phyloP scores from a whole-genome alignment of 2,888 invertebrate genomes.

The Eupeodes latifasciatus region DNA sequence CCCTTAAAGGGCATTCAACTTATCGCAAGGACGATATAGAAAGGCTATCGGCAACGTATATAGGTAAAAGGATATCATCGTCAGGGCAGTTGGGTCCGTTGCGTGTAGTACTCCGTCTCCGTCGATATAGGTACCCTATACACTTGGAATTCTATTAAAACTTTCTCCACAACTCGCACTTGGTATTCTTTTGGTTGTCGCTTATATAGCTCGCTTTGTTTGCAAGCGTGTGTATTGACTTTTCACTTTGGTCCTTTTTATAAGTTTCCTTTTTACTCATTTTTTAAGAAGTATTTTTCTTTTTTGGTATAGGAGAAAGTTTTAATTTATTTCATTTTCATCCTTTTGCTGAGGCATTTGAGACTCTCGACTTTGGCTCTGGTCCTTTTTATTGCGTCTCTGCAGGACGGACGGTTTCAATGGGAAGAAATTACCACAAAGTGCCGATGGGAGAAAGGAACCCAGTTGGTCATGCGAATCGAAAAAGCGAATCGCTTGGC shows the following conservation, averaged over 20 bases:
- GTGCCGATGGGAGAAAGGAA: conserved; percentile 68
- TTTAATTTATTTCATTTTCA: conserved; percentile 73
- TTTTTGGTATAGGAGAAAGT: conserved; percentile 65
- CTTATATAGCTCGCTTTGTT: not conserved
- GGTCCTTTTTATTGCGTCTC: conserved; percentile 37
- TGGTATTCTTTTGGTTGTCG: conserved; percentile 5
- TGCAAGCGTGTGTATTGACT: conserved; percentile 63
- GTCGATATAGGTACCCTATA: not conserved
- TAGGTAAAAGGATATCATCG: too few relatives aligned
- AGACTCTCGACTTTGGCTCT: conserved; percentile 26
- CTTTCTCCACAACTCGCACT: conserved; percentile 61
- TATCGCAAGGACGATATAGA: conserved; percentile 45
- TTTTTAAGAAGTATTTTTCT: not conserved
- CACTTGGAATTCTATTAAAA: conserved; percentile 74
- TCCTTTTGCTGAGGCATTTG: conserved; percentile 46
- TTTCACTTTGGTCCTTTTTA: conserved; percentile 69
- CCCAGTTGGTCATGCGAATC: conserved; percentile 69
- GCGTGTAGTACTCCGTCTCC: conserved; percentile 30
- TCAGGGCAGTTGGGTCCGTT: conserved; percentile 21
- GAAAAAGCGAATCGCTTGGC: conserved; percentile 63
- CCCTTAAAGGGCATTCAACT: conserved; percentile 66
- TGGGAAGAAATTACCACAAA: conserved; percentile 73
- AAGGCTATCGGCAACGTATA: conserved; percentile 14
- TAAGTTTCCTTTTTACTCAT: conserved; percentile 23
- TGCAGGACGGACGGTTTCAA: conserved; percentile 51